Percentiles rank a stretch among this genome's conserved stretches.
These are phyloP conservation scores for Crocodylus rhombifer DNA, from an alignment of 2,797 vertebrate genomes.

Conservation along the genomic window DNA sequence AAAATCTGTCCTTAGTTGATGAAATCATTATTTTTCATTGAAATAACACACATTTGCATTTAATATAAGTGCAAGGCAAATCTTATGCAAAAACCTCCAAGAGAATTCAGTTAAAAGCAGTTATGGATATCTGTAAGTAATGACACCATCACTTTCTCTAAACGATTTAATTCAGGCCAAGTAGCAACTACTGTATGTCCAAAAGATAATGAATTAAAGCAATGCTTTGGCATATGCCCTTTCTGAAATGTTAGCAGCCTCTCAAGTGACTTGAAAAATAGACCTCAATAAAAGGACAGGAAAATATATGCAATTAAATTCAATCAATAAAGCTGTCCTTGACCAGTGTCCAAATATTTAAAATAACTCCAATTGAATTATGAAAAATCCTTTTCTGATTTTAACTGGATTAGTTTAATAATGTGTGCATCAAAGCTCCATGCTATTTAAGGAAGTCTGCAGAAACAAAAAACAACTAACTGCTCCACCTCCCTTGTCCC, in stretches of 20 bases:
- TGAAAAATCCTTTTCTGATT: conserved; percentile 79
- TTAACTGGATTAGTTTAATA: conserved; percentile 80
- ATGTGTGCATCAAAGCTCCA: conserved; percentile 35
- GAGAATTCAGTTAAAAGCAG: conserved; percentile 76
- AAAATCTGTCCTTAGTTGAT: conserved; percentile 50
- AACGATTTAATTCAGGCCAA: conserved; percentile 82
- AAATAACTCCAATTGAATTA: conserved; percentile 81
- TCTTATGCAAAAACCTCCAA: conserved; percentile 70
- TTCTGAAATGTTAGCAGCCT: conserved; percentile 83
- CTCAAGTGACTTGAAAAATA: conserved; percentile 82
- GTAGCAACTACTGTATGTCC: conserved; percentile 79
- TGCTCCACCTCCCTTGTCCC: background rate
- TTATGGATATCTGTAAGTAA: conserved; percentile 83
- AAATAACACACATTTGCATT: conserved; percentile 64
- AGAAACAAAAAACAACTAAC: background rate
- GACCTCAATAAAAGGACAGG: conserved; percentile 79
- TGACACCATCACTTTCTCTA: conserved; percentile 82
- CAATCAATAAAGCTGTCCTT: conserved; percentile 83
- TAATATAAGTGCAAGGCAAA: conserved; percentile 54
- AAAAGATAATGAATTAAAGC: conserved; percentile 88
- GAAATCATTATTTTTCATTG: conserved; percentile 71
- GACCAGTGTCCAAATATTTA: conserved; percentile 80
- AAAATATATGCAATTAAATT: conserved; percentile 83
- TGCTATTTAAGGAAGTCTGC: conserved; percentile 54
- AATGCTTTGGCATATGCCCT: conserved; percentile 82